A percentile compares a stretch with the other conserved stretches of the same genome.
Evolutionary conservation across 2,113 vertebrate species (phyloP).

Genomic region (Petrocephalus zakoni): DNA sequence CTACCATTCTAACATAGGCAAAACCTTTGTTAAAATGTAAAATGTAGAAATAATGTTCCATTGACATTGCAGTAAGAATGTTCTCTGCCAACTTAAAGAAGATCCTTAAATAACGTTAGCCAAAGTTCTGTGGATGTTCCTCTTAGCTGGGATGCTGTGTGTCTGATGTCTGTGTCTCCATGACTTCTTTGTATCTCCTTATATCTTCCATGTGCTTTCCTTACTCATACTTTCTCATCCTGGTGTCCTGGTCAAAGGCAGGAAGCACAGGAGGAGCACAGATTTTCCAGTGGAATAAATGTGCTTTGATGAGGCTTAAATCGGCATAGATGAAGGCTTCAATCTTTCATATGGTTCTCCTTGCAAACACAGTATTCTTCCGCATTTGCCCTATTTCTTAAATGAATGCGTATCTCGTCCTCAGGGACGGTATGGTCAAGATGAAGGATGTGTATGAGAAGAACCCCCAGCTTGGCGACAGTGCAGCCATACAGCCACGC

Average conservation of each 20-base stretch:
- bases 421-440: conserved; percentile 93
- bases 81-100: no score
- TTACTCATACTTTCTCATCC: neutral
- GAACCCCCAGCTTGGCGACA: conserved; percentile 95
- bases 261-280: neutral
- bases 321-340: neutral
- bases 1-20: no score
- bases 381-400: neutral
- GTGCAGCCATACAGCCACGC: conserved; percentile 84
- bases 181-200: neutral
- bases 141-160: no score
- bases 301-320: neutral
- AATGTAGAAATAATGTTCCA: no score
- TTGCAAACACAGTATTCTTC: neutral
- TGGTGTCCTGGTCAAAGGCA: neutral
- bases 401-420: neutral
- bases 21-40: no score
- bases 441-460: conserved; percentile 99
- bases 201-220: no score
- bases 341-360: neutral
- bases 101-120: no score
- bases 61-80: no score
- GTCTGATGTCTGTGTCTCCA: neutral
- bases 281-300: neutral
- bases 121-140: no score